Percentiles rank a stretch among this genome's conserved stretches.
Evolutionary conservation across 1,140 invertebrate genomes (phyloP).

Genomic region (Drosophila ogumai): DNA sequence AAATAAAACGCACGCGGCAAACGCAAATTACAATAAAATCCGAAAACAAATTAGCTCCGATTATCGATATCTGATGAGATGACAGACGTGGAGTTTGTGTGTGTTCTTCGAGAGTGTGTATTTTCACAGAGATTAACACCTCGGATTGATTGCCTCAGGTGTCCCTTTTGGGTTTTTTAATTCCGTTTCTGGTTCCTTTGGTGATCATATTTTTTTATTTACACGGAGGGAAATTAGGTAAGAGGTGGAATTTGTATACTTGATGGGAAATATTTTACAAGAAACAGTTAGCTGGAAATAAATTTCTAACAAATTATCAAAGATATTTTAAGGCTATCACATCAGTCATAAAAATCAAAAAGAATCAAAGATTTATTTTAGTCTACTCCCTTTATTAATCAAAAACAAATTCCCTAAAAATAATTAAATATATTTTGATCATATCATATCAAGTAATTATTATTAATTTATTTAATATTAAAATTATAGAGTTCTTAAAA

Average conservation of each 20-base stretch:
- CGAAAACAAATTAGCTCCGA: slow-evolving; percentile 73
- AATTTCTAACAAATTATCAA: not conserved
- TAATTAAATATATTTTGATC: too few species aligned
- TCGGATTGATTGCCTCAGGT: slow-evolving; percentile 49
- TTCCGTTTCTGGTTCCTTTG: slow-evolving; percentile 10
- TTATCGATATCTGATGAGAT: slow-evolving; percentile 60
- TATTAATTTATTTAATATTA: too few species aligned
- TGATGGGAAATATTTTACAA: not conserved
- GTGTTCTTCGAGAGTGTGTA: slow-evolving; percentile 13
- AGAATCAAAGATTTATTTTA: too few species aligned
- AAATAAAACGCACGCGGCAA: slow-evolving; percentile 73
- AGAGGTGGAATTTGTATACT: too few species aligned
- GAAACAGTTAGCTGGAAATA: not conserved
- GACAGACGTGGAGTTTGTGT: slow-evolving; percentile 3
- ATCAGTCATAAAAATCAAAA: too few species aligned
- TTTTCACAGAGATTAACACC: slow-evolving; percentile 43
- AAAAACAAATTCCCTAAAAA: too few species aligned
- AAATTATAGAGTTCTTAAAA: too few species aligned
- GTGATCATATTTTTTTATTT: slow-evolving; percentile 7
- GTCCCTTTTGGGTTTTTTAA: slow-evolving; percentile 25
- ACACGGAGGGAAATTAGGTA: not conserved
- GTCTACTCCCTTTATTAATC: too few species aligned
- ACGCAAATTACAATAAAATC: slow-evolving; percentile 57
- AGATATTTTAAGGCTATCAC: not conserved
- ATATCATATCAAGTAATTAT: too few species aligned